Evolutionary conservation across 2,797 vertebrate genomes (phyloP).

Genomic region (Sarcophilus harrisii): DNA sequence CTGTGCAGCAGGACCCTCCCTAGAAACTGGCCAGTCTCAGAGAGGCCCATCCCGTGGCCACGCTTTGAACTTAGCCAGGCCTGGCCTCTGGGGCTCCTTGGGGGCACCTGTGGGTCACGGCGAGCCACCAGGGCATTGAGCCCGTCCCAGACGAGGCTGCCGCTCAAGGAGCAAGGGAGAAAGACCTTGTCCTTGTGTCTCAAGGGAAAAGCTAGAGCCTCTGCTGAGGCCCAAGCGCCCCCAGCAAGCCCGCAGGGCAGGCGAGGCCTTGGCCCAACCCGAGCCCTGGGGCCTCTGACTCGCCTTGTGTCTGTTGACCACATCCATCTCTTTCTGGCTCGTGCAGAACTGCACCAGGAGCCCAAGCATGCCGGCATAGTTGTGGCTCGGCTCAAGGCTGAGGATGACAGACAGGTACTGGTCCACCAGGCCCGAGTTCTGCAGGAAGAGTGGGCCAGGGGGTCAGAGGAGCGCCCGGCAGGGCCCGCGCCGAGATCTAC

Average conservation of each 20-base stretch:
- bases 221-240: neutral
- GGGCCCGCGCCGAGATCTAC: rapidly evolving
- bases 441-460: conserved; percentile 40
- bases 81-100: neutral
- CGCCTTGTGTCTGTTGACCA: conserved; percentile 93
- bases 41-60: neutral
- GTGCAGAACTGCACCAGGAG: conserved; percentile 93
- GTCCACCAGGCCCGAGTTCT: conserved; percentile 93
- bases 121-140: neutral
- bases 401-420: conserved; percentile 92
- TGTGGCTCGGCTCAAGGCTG: conserved; percentile 91
- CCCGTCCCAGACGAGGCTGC: neutral
- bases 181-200: neutral
- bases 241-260: neutral
- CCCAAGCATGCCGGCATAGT: conserved; percentile 90
- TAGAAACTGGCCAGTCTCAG: neutral
- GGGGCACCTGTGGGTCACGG: neutral
- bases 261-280: no score
- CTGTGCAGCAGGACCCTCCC: neutral
- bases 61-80: neutral
- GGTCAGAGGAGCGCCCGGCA: neutral
- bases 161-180: neutral
- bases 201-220: neutral
- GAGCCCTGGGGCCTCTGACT: neutral
- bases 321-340: conserved; percentile 90